Percentiles rank a stretch among this genome's conserved stretches.
These are phyloP conservation scores for Centroberyx gerrardi DNA, from an alignment of 2,797 vertebrate species.

Conservation along the genomic window DNA sequence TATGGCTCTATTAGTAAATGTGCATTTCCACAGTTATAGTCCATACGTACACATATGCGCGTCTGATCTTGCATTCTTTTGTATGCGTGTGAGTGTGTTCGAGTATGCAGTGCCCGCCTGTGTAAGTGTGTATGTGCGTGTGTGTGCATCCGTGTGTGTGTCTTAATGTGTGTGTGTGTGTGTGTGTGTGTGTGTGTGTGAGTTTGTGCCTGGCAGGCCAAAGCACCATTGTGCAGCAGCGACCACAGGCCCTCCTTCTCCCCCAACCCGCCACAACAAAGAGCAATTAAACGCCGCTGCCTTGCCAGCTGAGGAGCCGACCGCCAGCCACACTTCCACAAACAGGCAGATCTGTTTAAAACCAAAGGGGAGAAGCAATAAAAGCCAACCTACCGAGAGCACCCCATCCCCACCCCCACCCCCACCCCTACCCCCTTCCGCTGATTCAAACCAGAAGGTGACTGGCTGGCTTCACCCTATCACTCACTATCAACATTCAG, in stretches of 20 bases:
- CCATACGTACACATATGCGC: not conserved
- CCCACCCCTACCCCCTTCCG: conserved; percentile 45
- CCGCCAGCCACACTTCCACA: conserved; percentile 90
- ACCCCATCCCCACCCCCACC: conserved; percentile 59
- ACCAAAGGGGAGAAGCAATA: conserved; percentile 86
- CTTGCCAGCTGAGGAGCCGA: conserved; percentile 86
- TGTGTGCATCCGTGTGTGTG: conserved; percentile 29
- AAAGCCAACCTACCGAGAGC: conserved; percentile 82
- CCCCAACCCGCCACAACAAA: conserved; percentile 86
- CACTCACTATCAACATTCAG: conserved; percentile 70
- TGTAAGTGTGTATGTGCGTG: not conserved
- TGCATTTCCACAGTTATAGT: not conserved
- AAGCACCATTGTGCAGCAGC: conserved; percentile 80
- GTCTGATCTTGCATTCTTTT: conserved; percentile 26
- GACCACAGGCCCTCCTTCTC: conserved; percentile 77
- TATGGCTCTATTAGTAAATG: not conserved
- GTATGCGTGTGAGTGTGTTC: conserved; percentile 30
- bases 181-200: conserved; percentile 40
- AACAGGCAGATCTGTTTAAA: conserved; percentile 90
- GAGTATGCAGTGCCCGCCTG: not conserved
- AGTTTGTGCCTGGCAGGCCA: conserved; percentile 70
- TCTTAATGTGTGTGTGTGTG: conserved; percentile 10
- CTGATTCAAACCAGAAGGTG: conserved; percentile 87
- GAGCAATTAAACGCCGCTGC: conserved; percentile 87
- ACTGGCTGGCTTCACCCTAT: conserved; percentile 76